Percentiles rank a stretch among this genome's conserved stretches.
Conservation (phyloP, 2,797 vertebrate genomes). For the Cetoscarus ocellatus region DNA sequence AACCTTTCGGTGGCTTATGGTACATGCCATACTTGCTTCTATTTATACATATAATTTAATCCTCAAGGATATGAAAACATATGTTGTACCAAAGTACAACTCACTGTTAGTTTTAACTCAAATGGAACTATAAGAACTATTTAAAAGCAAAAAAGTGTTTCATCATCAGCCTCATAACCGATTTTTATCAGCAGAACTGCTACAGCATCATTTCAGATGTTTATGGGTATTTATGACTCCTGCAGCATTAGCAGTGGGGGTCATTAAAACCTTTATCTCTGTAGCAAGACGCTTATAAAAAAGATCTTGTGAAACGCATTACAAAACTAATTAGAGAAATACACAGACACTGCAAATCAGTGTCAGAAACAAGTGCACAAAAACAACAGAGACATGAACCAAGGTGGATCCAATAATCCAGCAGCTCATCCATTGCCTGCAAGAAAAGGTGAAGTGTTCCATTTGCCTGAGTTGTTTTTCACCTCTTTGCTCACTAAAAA, state of each 20-base stretch:
- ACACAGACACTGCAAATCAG: conserved; percentile 2
- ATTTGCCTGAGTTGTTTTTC: conserved; percentile 19
- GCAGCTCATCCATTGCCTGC: conserved; percentile 12
- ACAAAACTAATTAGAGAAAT: conserved; percentile 17
- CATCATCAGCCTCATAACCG: not conserved
- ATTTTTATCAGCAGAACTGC: not conserved
- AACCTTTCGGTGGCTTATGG: not conserved
- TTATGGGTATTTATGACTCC: not conserved
- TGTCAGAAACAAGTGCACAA: not conserved
- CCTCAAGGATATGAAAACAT: not conserved
- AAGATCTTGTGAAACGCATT: conserved; percentile 14
- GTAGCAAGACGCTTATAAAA: conserved; percentile 11
- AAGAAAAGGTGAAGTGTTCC: conserved; percentile 28
- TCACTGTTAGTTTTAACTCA: not conserved
- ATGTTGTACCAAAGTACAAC: not conserved
- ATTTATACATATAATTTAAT: not conserved
- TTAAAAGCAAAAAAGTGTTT: not conserved
- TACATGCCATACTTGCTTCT: not conserved
- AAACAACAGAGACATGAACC: conserved; percentile 9
- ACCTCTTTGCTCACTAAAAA: not conserved
- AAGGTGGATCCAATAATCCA: conserved; percentile 3
- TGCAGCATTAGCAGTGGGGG: not conserved
- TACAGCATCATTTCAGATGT: not conserved
- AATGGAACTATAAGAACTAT: not conserved
- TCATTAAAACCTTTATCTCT: conserved; percentile 3